Evolutionary conservation across 2,888 invertebrate species (phyloP).

Genomic region (Zygothrica quintamaculata): DNA sequence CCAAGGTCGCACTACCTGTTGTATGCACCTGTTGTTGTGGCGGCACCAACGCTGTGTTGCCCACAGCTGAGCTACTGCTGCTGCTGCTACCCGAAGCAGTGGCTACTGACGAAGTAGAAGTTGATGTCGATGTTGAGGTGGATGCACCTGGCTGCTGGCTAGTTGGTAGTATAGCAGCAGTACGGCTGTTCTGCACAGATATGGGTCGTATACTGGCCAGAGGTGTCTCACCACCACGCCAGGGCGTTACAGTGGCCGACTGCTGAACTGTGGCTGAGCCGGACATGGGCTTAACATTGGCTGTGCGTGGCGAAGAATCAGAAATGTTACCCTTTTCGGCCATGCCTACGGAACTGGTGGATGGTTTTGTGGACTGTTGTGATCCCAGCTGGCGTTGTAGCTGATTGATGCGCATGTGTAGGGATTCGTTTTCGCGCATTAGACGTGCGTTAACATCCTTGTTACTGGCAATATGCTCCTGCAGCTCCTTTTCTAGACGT

Average conservation of each 20-base stretch:
- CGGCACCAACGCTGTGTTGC: conserved; percentile 86
- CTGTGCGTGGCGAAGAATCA: conserved; percentile 88
- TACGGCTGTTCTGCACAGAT: conserved; percentile 89
- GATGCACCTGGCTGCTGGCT: conserved; percentile 82
- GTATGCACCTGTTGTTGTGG: conserved; percentile 88
- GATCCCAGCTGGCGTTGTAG: conserved; percentile 88
- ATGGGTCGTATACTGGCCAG: conserved; percentile 97
- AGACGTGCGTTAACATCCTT: conserved; percentile 85
- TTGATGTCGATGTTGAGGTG: conserved; percentile 63
- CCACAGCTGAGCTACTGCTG: conserved; percentile 64
- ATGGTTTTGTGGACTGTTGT: conserved; percentile 89
- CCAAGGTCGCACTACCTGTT: conserved; percentile 84
- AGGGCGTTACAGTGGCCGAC: conserved; percentile 86
- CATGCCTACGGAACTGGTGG: conserved; percentile 87
- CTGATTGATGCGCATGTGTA: conserved; percentile 89
- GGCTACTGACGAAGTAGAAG: conserved; percentile 70
- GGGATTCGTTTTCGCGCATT: conserved; percentile 88
- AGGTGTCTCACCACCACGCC: conserved; percentile 92
- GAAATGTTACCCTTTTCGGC: conserved; percentile 87
- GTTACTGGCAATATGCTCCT: conserved; percentile 87
- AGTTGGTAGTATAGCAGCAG: conserved; percentile 92
- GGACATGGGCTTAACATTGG: conserved; percentile 97
- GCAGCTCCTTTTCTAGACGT: conserved; percentile 90
- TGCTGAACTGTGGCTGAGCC: conserved; percentile 86
- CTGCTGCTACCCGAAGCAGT: conserved; percentile 47